Percentiles rank a stretch among this genome's conserved stretches.
Conservation (phyloP, 2,797 vertebrate species). For the Falco novaeseelandiae region DNA sequence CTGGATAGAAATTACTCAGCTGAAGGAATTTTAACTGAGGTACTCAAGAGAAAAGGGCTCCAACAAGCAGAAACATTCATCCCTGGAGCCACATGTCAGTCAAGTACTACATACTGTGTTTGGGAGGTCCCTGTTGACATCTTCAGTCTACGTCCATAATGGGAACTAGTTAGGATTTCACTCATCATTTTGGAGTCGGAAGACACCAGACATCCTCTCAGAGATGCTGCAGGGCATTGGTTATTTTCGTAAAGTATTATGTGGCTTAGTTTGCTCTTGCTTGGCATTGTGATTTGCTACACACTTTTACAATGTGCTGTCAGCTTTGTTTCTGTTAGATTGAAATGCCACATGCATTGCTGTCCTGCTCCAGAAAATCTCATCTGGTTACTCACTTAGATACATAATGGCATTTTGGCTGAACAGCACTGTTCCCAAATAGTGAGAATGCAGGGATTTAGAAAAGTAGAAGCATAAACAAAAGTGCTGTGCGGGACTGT, state of each 20-base stretch:
- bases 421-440: not conserved
- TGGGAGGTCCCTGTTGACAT: not conserved
- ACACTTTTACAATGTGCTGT: not conserved
- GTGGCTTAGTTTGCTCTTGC: constrained; percentile 18
- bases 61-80: constrained; percentile 18
- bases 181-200: constrained; percentile 22
- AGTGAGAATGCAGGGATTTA: not conserved
- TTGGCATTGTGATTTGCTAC: constrained; percentile 32
- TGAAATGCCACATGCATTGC: constrained; percentile 49
- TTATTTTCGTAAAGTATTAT: constrained; percentile 26
- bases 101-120: not conserved
- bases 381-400: constrained; percentile 31
- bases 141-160: not conserved
- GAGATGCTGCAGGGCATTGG: not conserved
- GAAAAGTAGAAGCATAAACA: constrained; percentile 11
- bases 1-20: constrained; percentile 45
- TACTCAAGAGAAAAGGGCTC: constrained; percentile 40
- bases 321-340: constrained; percentile 38
- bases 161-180: constrained; percentile 15
- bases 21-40: constrained; percentile 49
- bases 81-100: not conserved
- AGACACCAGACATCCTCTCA: not conserved
- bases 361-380: constrained; percentile 55
- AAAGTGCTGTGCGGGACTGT: not conserved
- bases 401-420: not conserved